Evolutionary conservation across 2,888 invertebrate genomes (phyloP), one percentile per base, ranked within the genome.

Genomic region (Drosophila incognita): DNA sequence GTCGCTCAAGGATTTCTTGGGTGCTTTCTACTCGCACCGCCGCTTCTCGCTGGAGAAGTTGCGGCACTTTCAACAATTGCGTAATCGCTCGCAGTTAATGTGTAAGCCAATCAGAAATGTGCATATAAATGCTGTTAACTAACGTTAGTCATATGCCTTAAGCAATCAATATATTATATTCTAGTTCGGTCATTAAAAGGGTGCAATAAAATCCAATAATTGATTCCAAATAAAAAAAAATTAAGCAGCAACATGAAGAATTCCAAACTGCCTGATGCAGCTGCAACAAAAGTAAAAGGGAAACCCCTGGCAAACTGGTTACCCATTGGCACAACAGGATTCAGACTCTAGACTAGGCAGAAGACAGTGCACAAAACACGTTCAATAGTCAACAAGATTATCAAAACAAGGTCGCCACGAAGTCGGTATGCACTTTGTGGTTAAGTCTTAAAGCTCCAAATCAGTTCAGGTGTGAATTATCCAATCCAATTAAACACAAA

Each of bases 1-100:
- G 76, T 88, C 89, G 36, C 67, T 90, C 31, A 90, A 88, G 69
- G 74, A 87, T 53, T 83, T 90, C 63, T 57, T 90, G n/a, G 81
- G 75, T 21, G 76, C 79, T 5, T 66, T 86, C 59, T 80, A 83
- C 51, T 58, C 76, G 33, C 74, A 81, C 18, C 84, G 86, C 8
- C 82, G 86, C 40, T 81, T 82, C 71, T 89, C 87, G 4, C 69
- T 86, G 40, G 85, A 89, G 57, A 85, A 84, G 60, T 53, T 85
- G 51, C 74, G 79, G 10, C 75, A 81, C 53, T 83, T 81, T 24
- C 76, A 84, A 54, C 73, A 69, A 46, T 49, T 77, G 64, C 81
- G 72, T 36, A 72, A 71, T 71, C 83, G 79, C n/a, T 76, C 74
- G 8, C 86, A 84, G 64, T 29, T 79, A 57, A 73, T 83, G 62